phyloP scores from a whole-genome alignment of 1,140 invertebrate genomes.

The Brachionus manjavacas region DNA sequence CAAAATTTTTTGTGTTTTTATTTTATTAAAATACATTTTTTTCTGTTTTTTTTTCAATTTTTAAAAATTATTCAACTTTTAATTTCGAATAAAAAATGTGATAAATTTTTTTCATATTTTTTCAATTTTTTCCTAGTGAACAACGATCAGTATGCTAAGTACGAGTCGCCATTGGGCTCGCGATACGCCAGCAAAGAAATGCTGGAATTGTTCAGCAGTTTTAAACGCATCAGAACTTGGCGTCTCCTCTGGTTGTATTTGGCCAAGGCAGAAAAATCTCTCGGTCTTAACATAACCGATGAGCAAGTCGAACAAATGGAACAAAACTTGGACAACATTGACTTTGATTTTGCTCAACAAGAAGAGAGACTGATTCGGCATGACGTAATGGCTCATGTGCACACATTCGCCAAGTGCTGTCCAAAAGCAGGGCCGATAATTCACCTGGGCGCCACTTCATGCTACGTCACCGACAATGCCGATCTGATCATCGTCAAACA shows the following conservation, averaged over 20 bases:
- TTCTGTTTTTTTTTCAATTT: too few species aligned
- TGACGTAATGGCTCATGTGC: constrained; percentile 98
- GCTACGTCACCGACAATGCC: constrained; percentile 81
- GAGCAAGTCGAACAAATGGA: constrained; percentile 85
- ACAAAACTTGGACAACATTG: constrained; percentile 73
- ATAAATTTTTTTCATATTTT: background rate
- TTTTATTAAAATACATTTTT: too few species aligned
- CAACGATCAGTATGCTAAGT: background rate
- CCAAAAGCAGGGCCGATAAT: constrained; percentile 88
- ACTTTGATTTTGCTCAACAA: constrained; percentile 73
- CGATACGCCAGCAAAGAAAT: constrained; percentile 90
- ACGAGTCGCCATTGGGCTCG: constrained; percentile 69
- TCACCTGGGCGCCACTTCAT: constrained; percentile 93
- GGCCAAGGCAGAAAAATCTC: constrained; percentile 80
- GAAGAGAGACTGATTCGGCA: constrained; percentile 85
- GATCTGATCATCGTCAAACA: constrained; percentile 24
- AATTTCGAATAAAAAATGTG: too few species aligned
- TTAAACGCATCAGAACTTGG: constrained; percentile 90
- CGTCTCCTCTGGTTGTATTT: constrained; percentile 79
- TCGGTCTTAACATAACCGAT: constrained; percentile 79
- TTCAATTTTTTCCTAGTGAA: background rate
- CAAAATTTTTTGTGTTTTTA: too few species aligned
- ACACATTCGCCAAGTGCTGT: constrained; percentile 79
- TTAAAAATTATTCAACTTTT: background rate
- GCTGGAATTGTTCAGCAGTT: constrained; percentile 86